Conservation (phyloP, 1,140 invertebrate species). For the Colletes latitarsis region DNA sequence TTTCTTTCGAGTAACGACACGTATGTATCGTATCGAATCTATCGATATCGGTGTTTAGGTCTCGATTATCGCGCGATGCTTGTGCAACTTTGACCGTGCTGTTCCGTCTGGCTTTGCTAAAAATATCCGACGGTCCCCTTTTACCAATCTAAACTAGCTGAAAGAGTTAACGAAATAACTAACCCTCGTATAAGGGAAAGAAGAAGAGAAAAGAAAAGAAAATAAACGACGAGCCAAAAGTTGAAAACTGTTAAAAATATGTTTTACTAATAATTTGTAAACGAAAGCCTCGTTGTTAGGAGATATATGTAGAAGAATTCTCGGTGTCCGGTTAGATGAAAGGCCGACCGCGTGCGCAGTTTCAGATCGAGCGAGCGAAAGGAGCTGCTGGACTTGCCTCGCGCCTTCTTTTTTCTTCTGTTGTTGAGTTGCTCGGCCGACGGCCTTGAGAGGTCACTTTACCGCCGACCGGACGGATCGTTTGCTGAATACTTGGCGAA, state of each 20-base stretch:
- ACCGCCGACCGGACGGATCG: background rate
- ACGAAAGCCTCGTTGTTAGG: too few species aligned
- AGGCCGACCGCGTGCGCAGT: background rate
- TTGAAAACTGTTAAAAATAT: background rate
- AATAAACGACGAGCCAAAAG: background rate
- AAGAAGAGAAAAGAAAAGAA: too few species aligned
- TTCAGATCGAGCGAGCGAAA: conserved; percentile 23
- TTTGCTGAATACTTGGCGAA: conserved; percentile 43
- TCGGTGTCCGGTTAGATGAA: conserved; percentile 1
- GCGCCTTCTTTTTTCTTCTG: background rate
- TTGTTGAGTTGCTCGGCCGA: conserved; percentile 11
- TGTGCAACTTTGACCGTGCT: conserved; percentile 13
- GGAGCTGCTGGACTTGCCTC: conserved; percentile 15
- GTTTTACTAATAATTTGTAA: too few species aligned
- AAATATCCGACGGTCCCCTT: too few species aligned
- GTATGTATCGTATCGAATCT: background rate
- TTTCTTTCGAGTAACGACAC: too few species aligned
- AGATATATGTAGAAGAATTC: too few species aligned
- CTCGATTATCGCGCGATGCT: conserved; percentile 12
- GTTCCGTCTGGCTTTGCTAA: background rate
- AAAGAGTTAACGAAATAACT: too few species aligned
- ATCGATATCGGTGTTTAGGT: background rate
- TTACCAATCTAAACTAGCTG: too few species aligned
- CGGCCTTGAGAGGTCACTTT: conserved; percentile 62
- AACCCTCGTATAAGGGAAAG: too few species aligned